Evolutionary conservation across 2,888 invertebrate species (phyloP).

Genomic region (Torymus tubicola): DNA sequence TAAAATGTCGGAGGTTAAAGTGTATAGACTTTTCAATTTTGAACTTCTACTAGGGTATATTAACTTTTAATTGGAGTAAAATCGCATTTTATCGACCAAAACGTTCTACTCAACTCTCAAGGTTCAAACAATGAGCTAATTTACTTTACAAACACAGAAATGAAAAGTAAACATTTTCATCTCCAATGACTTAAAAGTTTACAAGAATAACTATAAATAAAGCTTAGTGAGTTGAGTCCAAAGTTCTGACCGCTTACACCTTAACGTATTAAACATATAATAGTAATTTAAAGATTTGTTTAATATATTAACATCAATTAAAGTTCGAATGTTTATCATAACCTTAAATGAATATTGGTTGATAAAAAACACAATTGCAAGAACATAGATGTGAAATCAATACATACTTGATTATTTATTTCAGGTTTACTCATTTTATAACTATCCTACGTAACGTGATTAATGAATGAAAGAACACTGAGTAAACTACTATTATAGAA

Average conservation of each 20-base stretch:
- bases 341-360: constrained; percentile 1
- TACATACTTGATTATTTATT: constrained; percentile 70
- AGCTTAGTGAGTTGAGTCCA: too few relatives aligned
- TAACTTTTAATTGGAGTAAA: too few relatives aligned
- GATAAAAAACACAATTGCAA: neutral
- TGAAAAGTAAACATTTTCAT: too few relatives aligned
- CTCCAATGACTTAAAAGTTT: too few relatives aligned
- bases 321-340: constrained; percentile 17
- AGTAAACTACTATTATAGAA: neutral
- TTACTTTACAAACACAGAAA: too few relatives aligned
- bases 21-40: too few relatives aligned
- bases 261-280: neutral
- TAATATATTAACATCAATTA: neutral
- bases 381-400: neutral
- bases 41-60: too few relatives aligned
- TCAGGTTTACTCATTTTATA: constrained; percentile 64
- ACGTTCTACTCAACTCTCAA: too few relatives aligned
- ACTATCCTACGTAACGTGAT: neutral
- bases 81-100: too few relatives aligned
- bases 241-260: constrained; percentile 8
- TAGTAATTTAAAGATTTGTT: neutral
- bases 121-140: too few relatives aligned
- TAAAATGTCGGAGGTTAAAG: too few relatives aligned
- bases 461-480: neutral
- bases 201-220: too few relatives aligned